A percentile compares a stretch with the other conserved stretches of the same genome.
Conservation (phyloP, 1,140 invertebrate species). For the Lutraria rhynchaena region DNA sequence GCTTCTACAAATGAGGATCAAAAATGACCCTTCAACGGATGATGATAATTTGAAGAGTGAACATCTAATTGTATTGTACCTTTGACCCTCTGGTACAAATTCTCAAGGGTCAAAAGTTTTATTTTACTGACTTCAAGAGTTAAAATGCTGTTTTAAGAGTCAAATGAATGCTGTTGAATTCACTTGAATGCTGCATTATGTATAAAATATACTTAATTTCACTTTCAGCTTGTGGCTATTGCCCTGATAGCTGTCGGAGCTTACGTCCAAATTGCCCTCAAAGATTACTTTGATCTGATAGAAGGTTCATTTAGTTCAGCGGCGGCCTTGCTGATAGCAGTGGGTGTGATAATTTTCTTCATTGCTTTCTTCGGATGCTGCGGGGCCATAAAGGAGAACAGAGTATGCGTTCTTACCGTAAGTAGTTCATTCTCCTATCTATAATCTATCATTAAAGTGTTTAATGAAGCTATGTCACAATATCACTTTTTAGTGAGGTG, state of each 20-base stretch:
- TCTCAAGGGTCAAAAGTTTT: no score
- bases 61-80: not conserved
- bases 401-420: conserved; percentile 80
- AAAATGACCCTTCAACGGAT: not conserved
- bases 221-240: conserved; percentile 78
- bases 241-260: conserved; percentile 78
- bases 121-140: no score
- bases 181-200: not conserved
- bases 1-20: not conserved
- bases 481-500: no score
- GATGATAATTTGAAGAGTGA: not conserved
- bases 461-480: no score
- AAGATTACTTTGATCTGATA: conserved; percentile 78
- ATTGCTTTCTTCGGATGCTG: conserved; percentile 81
- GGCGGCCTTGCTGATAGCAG: conserved; percentile 79
- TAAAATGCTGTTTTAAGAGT: not conserved
- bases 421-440: no score
- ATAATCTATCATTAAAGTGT: no score
- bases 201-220: conserved; percentile 40
- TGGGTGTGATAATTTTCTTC: conserved; percentile 81
- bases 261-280: conserved; percentile 77
- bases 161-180: not conserved
- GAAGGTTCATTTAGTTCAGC: conserved; percentile 74
- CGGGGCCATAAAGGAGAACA: conserved; percentile 81
- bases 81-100: no score